phyloP scores from a whole-genome alignment of 2,797 vertebrate species.

The Semotilus atromaculatus region DNA sequence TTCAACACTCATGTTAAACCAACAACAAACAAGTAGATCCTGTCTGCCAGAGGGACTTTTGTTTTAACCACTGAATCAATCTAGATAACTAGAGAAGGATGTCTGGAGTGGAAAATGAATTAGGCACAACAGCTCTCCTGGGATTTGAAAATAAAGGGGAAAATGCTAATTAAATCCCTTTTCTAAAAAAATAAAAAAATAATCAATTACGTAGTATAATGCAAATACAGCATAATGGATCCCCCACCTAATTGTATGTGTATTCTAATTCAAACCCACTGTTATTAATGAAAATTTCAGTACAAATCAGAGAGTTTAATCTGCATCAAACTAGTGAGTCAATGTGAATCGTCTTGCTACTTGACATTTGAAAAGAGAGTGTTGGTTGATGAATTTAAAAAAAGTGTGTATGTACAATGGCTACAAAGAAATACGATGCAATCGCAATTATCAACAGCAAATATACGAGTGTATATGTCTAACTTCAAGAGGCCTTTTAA shows the following conservation, averaged over 20 bases:
- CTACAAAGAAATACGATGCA: not conserved
- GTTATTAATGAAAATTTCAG: slow-evolving; percentile 64
- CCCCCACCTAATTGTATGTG: slow-evolving; percentile 60
- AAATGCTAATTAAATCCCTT: slow-evolving; percentile 72
- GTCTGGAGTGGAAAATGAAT: slow-evolving; percentile 67
- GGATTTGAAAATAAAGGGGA: slow-evolving; percentile 51
- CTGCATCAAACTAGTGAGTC: slow-evolving; percentile 16
- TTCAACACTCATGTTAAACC: slow-evolving; percentile 62
- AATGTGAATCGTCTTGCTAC: not conserved
- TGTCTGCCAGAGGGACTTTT: slow-evolving; percentile 58
- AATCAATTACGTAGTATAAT: slow-evolving; percentile 75
- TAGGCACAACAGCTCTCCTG: slow-evolving; percentile 56
- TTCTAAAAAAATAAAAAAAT: slow-evolving; percentile 66
- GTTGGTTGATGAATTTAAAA: too few relatives aligned
- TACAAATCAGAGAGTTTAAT: not conserved
- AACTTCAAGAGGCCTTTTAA: slow-evolving; percentile 25
- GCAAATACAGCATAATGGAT: slow-evolving; percentile 71
- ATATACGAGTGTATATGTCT: not conserved
- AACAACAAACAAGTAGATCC: slow-evolving; percentile 53
- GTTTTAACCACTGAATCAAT: slow-evolving; percentile 74
- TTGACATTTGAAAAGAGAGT: slow-evolving; percentile 15
- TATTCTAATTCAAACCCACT: slow-evolving; percentile 59
- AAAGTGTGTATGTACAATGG: not conserved
- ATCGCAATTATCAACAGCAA: not conserved
- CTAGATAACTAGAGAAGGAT: slow-evolving; percentile 69